These are phyloP conservation scores for Diadegma fenestrale DNA, from an alignment of 2,888 invertebrate species.

Conservation along the genomic window DNA sequence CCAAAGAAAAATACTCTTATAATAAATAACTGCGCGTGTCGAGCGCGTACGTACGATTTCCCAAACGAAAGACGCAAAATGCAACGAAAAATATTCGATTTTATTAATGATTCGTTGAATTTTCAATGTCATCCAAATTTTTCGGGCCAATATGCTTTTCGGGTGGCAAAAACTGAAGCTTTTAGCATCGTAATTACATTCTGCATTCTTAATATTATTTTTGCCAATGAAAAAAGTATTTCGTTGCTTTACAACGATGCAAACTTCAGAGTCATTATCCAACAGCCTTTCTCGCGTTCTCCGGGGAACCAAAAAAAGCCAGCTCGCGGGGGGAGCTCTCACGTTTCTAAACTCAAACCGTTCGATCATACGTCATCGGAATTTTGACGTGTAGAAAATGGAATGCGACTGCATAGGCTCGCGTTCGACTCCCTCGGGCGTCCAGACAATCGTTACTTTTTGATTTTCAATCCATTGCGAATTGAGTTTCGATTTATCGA, in stretches of 20 bases:
- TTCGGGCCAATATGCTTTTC: no score
- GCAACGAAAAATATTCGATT: conserved; percentile 10
- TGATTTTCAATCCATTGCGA: neutral
- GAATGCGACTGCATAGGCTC: neutral
- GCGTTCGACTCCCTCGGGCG: neutral
- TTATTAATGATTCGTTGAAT: no score
- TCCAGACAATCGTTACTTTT: neutral
- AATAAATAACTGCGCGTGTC: conserved; percentile 61
- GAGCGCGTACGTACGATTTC: conserved; percentile 26
- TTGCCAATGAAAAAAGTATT: no score
- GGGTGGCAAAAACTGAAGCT: no score
- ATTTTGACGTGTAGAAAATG: neutral
- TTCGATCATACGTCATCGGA: neutral
- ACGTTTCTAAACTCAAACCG: neutral
- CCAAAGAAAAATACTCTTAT: conserved; percentile 36
- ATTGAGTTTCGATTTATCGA: no score
- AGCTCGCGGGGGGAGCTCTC: neutral
- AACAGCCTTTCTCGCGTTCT: neutral
- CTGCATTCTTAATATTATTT: no score
- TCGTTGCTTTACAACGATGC: no score
- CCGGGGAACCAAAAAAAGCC: neutral
- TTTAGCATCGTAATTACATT: no score
- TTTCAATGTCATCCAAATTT: no score
- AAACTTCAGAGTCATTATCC: no score
- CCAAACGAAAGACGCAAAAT: conserved; percentile 33